Percentiles rank a stretch among this genome's conserved stretches.
phyloP scores from a whole-genome alignment of 2,888 invertebrate genomes.

The Caenorhabditis panamensis region DNA sequence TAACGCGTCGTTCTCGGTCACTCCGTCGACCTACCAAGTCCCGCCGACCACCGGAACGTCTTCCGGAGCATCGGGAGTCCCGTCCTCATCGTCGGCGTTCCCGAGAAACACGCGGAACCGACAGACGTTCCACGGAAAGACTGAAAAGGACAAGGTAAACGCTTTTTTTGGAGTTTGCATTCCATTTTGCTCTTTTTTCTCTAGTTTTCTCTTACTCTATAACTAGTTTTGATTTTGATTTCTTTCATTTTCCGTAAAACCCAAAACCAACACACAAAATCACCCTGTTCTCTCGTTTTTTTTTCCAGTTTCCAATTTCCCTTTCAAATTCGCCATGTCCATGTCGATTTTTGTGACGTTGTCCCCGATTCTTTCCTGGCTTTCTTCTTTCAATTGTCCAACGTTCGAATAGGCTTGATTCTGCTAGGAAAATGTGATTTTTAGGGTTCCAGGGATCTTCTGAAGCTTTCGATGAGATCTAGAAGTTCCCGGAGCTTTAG shows the following conservation, averaged over 20 bases:
- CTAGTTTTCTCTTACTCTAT: neutral
- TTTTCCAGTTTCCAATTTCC: neutral
- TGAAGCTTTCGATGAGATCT: neutral
- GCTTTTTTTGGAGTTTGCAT: conserved; percentile 18
- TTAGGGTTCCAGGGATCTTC: too few species aligned
- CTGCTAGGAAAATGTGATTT: too few species aligned
- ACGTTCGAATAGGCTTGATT: neutral
- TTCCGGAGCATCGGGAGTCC: conserved; percentile 20
- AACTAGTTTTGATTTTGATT: neutral
- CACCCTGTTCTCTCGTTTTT: neutral
- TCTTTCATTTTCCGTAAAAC: neutral
- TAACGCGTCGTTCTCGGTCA: conserved; percentile 63
- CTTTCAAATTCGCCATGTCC: neutral
- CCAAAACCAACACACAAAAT: conserved; percentile 2
- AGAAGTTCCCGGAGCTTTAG: too few species aligned
- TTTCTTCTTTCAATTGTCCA: neutral
- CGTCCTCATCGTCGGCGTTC: conserved; percentile 67
- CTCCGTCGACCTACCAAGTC: conserved; percentile 64
- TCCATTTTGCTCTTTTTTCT: conserved; percentile 13
- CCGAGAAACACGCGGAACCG: conserved; percentile 79
- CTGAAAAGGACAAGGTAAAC: conserved; percentile 78
- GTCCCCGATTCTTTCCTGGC: neutral
- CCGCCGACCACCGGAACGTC: conserved; percentile 42
- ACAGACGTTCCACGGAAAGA: conserved; percentile 81
- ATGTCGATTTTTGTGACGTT: neutral